Evolutionary conservation across 2,888 invertebrate species (phyloP).

Genomic region (Sphaerophoria rueppellii): DNA sequence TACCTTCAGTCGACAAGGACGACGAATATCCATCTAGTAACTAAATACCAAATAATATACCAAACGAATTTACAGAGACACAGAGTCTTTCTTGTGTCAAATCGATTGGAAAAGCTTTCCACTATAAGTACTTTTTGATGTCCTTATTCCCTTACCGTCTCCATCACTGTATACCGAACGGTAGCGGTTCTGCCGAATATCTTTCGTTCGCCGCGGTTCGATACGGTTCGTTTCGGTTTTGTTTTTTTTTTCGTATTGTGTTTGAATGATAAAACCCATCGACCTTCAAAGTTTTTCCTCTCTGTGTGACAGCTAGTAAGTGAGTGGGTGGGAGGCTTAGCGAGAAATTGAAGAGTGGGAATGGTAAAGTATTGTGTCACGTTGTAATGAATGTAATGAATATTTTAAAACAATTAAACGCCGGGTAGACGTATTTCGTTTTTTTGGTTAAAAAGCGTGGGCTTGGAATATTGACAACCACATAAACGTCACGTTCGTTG

Average conservation of each 20-base stretch:
- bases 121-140: slow-evolving; percentile 71
- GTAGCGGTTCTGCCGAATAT: too few species aligned
- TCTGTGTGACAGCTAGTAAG: background rate
- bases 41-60: background rate
- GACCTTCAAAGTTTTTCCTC: slow-evolving; percentile 9
- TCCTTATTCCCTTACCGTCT: slow-evolving; percentile 42
- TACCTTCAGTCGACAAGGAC: background rate
- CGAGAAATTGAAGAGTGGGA: background rate
- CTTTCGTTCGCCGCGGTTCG: slow-evolving; percentile 17
- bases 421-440: slow-evolving; percentile 62
- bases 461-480: slow-evolving; percentile 42
- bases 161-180: background rate
- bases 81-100: slow-evolving; percentile 20
- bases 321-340: background rate
- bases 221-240: background rate
- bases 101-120: slow-evolving; percentile 60
- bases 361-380: slow-evolving; percentile 55
- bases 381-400: slow-evolving; percentile 58
- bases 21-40: background rate
- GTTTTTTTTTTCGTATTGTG: background rate
- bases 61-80: background rate
- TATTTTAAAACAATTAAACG: slow-evolving; percentile 72
- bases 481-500: slow-evolving; percentile 4
- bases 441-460: slow-evolving; percentile 54
- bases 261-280: slow-evolving; percentile 47